Percentiles rank a stretch among this genome's conserved stretches.
Evolutionary conservation across 2,113 vertebrate species (phyloP).

Genomic region (Casuarius casuarius): DNA sequence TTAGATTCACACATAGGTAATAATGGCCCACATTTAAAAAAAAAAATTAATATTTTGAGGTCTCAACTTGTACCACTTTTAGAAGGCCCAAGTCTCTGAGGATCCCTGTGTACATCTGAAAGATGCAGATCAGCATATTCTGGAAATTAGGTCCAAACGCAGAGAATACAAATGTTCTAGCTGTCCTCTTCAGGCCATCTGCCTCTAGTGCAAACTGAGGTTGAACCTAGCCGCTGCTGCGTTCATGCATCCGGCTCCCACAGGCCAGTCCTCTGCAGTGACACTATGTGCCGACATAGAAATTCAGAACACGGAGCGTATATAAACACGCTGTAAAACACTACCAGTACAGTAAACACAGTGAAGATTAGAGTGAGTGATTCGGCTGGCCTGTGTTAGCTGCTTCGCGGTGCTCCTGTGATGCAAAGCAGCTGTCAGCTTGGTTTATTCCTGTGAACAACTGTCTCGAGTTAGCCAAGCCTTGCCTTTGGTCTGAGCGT

Average conservation of each 20-base stretch:
- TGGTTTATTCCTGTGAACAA: neutral
- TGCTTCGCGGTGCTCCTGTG: neutral
- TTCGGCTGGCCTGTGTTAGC: neutral
- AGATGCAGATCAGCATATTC: neutral
- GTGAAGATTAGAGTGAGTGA: neutral
- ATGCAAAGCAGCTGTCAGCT: constrained; percentile 34
- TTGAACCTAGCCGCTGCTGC: rapidly evolving
- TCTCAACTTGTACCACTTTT: neutral
- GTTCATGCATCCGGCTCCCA: neutral
- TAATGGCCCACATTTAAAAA: neutral
- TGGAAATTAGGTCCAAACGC: neutral
- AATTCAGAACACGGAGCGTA: neutral
- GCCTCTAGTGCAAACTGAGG: neutral
- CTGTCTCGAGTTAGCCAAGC: neutral
- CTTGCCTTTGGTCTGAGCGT: neutral
- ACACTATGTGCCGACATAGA: neutral
- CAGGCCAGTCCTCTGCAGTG: rapidly evolving
- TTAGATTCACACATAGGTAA: neutral
- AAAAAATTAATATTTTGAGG: neutral
- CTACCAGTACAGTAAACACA: rapidly evolving
- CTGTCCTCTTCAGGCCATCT: neutral
- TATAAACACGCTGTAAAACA: neutral
- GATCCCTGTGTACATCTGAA: neutral
- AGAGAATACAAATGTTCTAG: neutral
- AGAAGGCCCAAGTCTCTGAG: neutral